phyloP scores from a whole-genome alignment of 2,113 vertebrate species.

The Cephalopterus ornatus region DNA sequence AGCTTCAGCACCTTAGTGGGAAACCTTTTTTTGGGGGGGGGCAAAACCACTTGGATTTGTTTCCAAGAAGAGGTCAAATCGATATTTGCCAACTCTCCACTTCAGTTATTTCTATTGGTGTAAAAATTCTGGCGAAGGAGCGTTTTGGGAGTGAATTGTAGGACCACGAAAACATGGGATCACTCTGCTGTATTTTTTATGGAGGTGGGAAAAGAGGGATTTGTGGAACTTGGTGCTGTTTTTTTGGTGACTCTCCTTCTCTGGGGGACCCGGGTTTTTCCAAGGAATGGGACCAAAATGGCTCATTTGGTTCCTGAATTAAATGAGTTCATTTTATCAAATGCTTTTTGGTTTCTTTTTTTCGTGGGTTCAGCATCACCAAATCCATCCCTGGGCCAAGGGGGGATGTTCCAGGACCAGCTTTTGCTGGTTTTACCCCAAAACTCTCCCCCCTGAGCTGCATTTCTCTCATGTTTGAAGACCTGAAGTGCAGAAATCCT shows the following conservation, averaged over 20 bases:
- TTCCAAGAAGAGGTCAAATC: background rate
- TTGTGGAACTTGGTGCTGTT: background rate
- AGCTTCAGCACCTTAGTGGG: background rate
- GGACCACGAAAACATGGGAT: background rate
- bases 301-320: background rate
- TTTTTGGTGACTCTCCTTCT: background rate
- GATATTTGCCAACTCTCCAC: background rate
- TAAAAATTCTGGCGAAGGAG: background rate
- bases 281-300: background rate
- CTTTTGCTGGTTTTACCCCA: background rate
- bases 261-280: background rate
- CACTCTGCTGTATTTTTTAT: background rate
- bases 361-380: background rate
- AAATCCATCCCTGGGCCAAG: rapidly evolving
- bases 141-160: rapidly evolving
- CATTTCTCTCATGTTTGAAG: rapidly evolving
- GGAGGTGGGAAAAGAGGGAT: background rate
- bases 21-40: no score
- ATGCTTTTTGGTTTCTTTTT: rapidly evolving
- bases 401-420: rapidly evolving
- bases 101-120: background rate
- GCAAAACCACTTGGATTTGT: background rate
- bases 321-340: background rate
- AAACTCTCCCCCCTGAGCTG: rapidly evolving
- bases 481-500: rapidly evolving